A percentile compares a stretch with the other conserved stretches of the same genome.
These are phyloP conservation scores for Drosophila cardini DNA, from an alignment of 1,140 invertebrate species.

Conservation along the genomic window DNA sequence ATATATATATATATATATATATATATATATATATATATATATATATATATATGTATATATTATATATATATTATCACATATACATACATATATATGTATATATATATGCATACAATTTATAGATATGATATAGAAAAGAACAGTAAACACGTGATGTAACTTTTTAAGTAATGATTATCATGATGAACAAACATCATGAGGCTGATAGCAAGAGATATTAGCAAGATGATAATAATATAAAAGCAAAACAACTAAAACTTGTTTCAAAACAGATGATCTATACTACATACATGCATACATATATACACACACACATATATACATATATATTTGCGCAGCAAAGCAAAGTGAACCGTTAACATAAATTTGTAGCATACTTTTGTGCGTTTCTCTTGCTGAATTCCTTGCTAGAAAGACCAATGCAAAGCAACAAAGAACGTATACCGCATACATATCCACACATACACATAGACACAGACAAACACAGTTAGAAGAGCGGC, in stretches of 20 bases:
- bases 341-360: conserved; percentile 66
- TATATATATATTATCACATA: no score
- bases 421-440: conserved; percentile 46
- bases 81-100: conserved; percentile 34
- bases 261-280: conserved; percentile 54
- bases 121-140: conserved; percentile 73
- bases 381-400: conserved; percentile 44
- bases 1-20: conserved; percentile 50
- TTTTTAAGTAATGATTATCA: conserved; percentile 72
- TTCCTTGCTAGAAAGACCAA: conserved; percentile 32
- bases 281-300: background rate
- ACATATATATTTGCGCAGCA: conserved; percentile 36
- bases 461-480: conserved; percentile 22
- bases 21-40: conserved; percentile 46
- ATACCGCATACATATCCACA: conserved; percentile 55
- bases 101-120: conserved; percentile 65
- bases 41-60: conserved; percentile 58
- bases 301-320: conserved; percentile 17
- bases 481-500: conserved; percentile 14
- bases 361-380: conserved; percentile 56
- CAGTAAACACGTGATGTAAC: conserved; percentile 82
- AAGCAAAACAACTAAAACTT: conserved; percentile 49
- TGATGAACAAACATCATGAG: conserved; percentile 25
- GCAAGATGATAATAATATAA: conserved; percentile 62
- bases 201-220: conserved; percentile 45